Evolutionary conservation across 2,797 vertebrate species (phyloP).

Genomic region (Halcyon badia): DNA sequence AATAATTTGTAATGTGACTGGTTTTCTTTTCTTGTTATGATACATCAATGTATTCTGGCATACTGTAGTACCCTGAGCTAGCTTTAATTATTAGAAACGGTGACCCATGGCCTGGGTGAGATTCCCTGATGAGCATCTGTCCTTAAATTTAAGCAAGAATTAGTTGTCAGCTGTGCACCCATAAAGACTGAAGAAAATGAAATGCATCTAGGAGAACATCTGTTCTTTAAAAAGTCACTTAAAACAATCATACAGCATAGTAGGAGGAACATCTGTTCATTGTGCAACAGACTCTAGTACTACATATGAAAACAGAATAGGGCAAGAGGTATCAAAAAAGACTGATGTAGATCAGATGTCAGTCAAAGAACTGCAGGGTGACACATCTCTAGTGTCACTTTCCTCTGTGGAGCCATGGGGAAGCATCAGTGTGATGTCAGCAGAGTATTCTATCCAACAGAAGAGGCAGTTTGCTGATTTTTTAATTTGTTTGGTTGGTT

Average conservation of each 20-base stretch:
- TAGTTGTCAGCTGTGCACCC: neutral
- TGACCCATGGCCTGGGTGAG: neutral
- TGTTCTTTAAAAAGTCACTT: neutral
- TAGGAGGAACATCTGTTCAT: slow-evolving; percentile 7
- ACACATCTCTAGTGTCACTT: neutral
- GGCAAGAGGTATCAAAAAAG: neutral
- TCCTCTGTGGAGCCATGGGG: neutral
- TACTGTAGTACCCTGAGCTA: neutral
- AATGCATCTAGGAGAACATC: neutral
- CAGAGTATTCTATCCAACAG: neutral
- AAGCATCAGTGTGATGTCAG: neutral
- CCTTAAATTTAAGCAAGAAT: neutral
- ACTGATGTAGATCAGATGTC: neutral
- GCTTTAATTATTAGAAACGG: neutral
- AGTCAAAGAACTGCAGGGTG: neutral
- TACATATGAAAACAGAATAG: neutral
- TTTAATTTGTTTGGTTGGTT: too few relatives aligned
- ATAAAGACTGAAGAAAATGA: neutral
- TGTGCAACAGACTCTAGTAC: neutral
- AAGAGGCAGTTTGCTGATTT: neutral
- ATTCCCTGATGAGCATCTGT: neutral
- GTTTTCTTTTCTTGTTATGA: neutral
- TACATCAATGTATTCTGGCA: neutral
- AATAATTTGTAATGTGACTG: neutral
- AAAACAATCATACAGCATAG: neutral